phyloP scores from a whole-genome alignment of 2,113 vertebrate genomes.

The Gallinago media region DNA sequence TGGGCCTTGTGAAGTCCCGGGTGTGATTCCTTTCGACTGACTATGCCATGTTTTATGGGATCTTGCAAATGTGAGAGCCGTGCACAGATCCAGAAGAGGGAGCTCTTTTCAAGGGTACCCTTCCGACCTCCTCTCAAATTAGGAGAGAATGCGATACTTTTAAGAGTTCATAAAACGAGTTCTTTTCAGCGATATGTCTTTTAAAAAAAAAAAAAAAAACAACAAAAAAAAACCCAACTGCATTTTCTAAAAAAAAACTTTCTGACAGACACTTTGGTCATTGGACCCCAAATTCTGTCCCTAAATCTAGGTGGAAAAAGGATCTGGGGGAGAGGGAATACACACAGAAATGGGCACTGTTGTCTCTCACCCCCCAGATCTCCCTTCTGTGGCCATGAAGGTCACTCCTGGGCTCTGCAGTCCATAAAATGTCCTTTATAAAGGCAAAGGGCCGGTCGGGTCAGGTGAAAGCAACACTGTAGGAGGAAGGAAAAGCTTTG shows the following conservation, averaged over 20 bases:
- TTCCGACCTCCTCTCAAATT: neutral
- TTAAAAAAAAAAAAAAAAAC: neutral
- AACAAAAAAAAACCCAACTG: too few relatives aligned
- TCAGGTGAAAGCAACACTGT: neutral
- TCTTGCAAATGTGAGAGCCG: neutral
- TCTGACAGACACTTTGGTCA: neutral
- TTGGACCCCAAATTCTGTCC: neutral
- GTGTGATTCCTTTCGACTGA: neutral
- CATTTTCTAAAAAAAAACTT: neutral
- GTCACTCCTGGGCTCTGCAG: neutral
- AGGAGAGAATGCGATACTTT: neutral
- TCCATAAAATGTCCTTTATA: neutral
- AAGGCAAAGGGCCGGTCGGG: neutral
- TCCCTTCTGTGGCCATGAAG: neutral
- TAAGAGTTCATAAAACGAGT: neutral
- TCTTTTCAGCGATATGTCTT: neutral
- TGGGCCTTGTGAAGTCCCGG: accelerated
- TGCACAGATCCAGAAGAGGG: neutral
- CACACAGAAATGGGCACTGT: neutral
- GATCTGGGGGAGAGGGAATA: neutral
- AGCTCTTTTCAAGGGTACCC: neutral
- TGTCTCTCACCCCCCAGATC: neutral
- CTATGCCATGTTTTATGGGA: neutral
- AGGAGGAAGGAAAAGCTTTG: neutral
- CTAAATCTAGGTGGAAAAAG: neutral